Percentiles rank a stretch among this genome's conserved stretches.
Conservation (phyloP, 2,113 vertebrate genomes). For the Austrofundulus limnaeus region DNA sequence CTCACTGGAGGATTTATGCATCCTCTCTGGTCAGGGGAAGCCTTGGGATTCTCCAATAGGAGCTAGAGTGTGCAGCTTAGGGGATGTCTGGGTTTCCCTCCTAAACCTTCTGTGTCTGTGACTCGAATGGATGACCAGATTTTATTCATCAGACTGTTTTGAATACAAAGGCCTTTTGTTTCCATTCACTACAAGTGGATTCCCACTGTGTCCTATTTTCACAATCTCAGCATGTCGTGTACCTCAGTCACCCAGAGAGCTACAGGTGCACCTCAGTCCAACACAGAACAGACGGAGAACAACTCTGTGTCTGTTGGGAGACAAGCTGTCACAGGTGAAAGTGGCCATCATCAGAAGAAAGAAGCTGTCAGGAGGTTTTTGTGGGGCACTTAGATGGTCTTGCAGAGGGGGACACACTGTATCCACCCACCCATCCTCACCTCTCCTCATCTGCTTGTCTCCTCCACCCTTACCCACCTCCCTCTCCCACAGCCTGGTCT, state of each 20-base stretch:
- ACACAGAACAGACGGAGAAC: slow-evolving; percentile 24
- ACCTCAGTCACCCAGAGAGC: slow-evolving; percentile 31
- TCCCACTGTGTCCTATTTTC: not conserved
- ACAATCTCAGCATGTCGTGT: slow-evolving; percentile 25
- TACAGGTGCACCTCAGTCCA: slow-evolving; percentile 41
- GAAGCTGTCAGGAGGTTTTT: slow-evolving; percentile 23
- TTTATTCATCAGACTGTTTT: too few relatives aligned
- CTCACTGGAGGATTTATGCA: too few relatives aligned
- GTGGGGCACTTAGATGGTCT: slow-evolving; percentile 4
- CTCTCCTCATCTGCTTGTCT: slow-evolving; percentile 6
- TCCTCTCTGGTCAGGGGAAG: too few relatives aligned
- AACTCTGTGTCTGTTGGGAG: slow-evolving; percentile 30
- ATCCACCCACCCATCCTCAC: not conserved
- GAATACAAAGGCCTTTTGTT: too few relatives aligned
- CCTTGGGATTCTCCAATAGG: too few relatives aligned
- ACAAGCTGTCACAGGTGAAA: slow-evolving; percentile 23
- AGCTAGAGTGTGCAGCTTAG: too few relatives aligned
- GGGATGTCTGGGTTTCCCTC: too few relatives aligned
- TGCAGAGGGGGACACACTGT: slow-evolving; percentile 9
- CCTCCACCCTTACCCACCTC: not conserved
- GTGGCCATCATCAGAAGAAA: slow-evolving; percentile 4
- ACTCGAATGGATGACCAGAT: too few relatives aligned
- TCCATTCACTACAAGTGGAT: too few relatives aligned
- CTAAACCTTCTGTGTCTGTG: too few relatives aligned
- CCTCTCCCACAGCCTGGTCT: slow-evolving; percentile 11